Conservation (phyloP, 1,140 invertebrate genomes). For the Bombus superbus region DNA sequence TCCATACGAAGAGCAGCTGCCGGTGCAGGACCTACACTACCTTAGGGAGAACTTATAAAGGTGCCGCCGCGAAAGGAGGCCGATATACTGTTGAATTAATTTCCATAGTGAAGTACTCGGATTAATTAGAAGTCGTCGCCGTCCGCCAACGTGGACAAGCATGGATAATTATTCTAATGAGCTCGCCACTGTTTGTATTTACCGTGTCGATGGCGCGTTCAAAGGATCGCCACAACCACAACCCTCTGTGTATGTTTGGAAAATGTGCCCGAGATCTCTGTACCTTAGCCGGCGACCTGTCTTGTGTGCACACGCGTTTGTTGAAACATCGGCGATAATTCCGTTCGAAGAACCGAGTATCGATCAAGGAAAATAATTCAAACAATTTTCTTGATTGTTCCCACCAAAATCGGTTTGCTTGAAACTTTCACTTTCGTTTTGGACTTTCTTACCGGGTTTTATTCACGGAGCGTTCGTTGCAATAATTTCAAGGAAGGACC, state of each 20-base stretch:
- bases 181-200: conserved; percentile 67
- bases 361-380: not conserved
- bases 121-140: conserved; percentile 61
- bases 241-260: conserved; percentile 49
- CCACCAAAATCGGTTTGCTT: not conserved
- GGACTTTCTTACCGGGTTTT: not conserved
- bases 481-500: no score
- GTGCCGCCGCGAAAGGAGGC: conserved; percentile 4
- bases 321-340: not conserved
- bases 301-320: not conserved
- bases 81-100: conserved; percentile 48
- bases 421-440: not conserved
- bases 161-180: conserved; percentile 76
- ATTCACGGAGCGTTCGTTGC: no score
- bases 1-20: not conserved
- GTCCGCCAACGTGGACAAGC: conserved; percentile 38
- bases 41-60: conserved; percentile 12
- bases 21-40: not conserved
- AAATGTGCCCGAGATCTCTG: conserved; percentile 10
- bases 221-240: conserved; percentile 62
- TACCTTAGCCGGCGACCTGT: not conserved
- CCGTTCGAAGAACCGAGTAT: not conserved
- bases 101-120: conserved; percentile 53
- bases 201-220: conserved; percentile 64
- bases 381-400: not conserved